Evolutionary conservation across 1,140 invertebrate species (phyloP), one percentile per base, ranked within the genome.

Genomic region (Globodera rostochiensis): DNA sequence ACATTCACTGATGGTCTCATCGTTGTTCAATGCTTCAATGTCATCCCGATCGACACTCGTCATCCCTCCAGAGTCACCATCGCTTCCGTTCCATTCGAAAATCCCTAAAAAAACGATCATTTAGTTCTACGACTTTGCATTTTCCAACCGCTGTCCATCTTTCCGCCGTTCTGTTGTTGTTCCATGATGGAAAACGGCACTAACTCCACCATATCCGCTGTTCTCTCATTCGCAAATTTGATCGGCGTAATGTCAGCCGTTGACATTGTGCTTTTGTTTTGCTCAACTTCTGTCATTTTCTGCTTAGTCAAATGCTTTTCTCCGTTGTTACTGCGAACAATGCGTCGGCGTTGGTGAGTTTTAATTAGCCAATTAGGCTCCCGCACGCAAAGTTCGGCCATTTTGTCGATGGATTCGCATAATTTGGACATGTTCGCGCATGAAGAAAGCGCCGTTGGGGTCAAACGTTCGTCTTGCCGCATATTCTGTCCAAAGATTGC

Each of bases 401-500:
- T 85, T 46, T 69, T 45, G 8, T 74, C 73, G 6, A 88, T 79
- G 21, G 83, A 82, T 67, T 80, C 75, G 19, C 82, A 73, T 21
- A 88, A 21, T n/a, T 80, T 73, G 15, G 76, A 77, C 7, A 85
- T 66, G 8, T 64, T 36, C 46, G 13, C 46, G n/a, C 47, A 76
- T 19, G 57, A 46, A 85, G 84, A 69, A 77, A 76, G 77, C 67
- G 84, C 47, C 77, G 83, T 64, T 71, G 69, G 11, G 85, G 60
- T 45, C 81, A 79, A 25, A 71, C 75, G 81, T 69, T 66, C 77
- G 69, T 89, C 87, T 11, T 78, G 53, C 73, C 86, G 89, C 50
- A 90, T 60, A 45, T 84, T 81, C 11, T 67, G 78, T 21, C 79
- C 83, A 25, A 80, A 73, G 11, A 88, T 53, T 6, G 87, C 87